phyloP scores from a whole-genome alignment of 2,113 vertebrate species.

The Onychorhynchus coronatus region DNA sequence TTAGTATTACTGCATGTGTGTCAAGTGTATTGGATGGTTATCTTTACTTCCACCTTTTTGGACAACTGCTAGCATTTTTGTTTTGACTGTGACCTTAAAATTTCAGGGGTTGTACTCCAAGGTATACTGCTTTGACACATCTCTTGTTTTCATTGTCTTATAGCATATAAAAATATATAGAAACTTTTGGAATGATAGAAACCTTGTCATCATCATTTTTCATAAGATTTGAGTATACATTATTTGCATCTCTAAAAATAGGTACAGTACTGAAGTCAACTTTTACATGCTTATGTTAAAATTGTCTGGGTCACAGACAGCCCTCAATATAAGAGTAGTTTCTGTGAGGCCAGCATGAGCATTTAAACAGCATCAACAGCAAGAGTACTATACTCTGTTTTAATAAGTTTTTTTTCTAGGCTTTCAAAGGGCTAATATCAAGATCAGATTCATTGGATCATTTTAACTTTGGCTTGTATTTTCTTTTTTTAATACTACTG shows the following conservation, averaged over 20 bases:
- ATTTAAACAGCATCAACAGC: neutral
- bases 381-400: neutral
- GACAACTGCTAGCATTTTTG: neutral
- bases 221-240: neutral
- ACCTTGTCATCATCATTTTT: neutral
- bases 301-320: neutral
- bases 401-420: neutral
- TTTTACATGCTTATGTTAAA: neutral
- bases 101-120: neutral
- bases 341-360: neutral
- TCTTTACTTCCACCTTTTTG: neutral
- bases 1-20: neutral
- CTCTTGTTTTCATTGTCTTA: neutral
- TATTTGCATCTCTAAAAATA: neutral
- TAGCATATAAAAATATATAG: neutral
- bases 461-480: neutral
- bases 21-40: neutral
- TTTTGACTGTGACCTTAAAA: neutral
- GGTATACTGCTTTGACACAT: neutral
- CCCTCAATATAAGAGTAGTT: neutral
- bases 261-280: neutral
- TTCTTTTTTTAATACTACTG: neutral
- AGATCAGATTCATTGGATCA: neutral
- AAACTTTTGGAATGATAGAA: neutral
- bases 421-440: neutral